Conservation (phyloP, 2,888 invertebrate species). For the Spodoptera picta region DNA sequence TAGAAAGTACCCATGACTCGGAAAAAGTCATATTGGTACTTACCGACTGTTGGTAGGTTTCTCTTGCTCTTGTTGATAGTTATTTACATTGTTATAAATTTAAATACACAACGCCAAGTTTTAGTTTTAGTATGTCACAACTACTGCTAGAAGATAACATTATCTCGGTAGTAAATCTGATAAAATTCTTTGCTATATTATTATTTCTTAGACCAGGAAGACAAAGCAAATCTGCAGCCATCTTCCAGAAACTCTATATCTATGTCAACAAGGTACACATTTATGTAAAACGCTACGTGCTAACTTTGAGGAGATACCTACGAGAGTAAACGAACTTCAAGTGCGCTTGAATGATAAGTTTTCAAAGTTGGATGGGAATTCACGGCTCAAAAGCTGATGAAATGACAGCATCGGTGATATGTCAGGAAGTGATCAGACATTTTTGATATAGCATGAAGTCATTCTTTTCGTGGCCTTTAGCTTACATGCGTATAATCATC, state of each 20-base stretch:
- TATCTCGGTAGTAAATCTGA: no score
- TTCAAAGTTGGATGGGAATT: slow-evolving; percentile 72
- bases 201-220: no score
- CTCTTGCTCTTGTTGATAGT: no score
- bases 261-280: slow-evolving; percentile 76
- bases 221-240: not conserved
- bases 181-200: no score
- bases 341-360: slow-evolving; percentile 82
- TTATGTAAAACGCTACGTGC: slow-evolving; percentile 83
- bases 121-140: no score
- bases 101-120: no score
- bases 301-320: slow-evolving; percentile 83
- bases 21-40: no score
- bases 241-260: slow-evolving; percentile 69
- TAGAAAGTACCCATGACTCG: no score
- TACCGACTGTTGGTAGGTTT: no score
- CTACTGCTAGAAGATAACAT: no score
- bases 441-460: slow-evolving; percentile 36
- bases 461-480: slow-evolving; percentile 1
- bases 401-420: slow-evolving; percentile 59
- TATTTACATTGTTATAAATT: no score
- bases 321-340: slow-evolving; percentile 80
- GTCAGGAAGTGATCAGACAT: slow-evolving; percentile 34
- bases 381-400: slow-evolving; percentile 71
- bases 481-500: slow-evolving; percentile 5